phyloP scores from a whole-genome alignment of 2,888 invertebrate species.

The Drosophila ezoana region DNA sequence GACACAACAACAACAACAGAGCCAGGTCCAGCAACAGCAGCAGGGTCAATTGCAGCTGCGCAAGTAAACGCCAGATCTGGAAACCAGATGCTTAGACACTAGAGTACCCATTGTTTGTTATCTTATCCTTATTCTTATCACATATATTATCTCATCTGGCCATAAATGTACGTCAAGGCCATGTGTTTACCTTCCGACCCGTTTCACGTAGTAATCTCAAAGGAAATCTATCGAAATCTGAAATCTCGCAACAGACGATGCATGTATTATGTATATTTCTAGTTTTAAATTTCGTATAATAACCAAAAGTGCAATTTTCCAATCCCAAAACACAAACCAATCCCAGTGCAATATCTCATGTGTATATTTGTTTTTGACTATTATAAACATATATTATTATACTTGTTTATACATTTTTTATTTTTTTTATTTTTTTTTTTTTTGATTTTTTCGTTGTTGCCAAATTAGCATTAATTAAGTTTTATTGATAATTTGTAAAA shows the following conservation, averaged over 20 bases:
- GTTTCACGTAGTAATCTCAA: slow-evolving; percentile 51
- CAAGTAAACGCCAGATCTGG: slow-evolving; percentile 53
- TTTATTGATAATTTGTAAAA: slow-evolving; percentile 55
- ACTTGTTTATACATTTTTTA: slow-evolving; percentile 14
- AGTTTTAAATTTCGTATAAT: slow-evolving; percentile 51
- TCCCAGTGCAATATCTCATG: slow-evolving; percentile 59
- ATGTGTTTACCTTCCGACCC: slow-evolving; percentile 33
- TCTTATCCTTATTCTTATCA: slow-evolving; percentile 59
- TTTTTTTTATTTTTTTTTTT: slow-evolving; percentile 18
- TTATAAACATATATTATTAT: slow-evolving; percentile 18
- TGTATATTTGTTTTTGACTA: slow-evolving; percentile 32
- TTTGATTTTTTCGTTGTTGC: slow-evolving; percentile 69
- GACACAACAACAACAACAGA: slow-evolving; percentile 48
- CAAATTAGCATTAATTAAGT: slow-evolving; percentile 77
- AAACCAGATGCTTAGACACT: slow-evolving; percentile 3
- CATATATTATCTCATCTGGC: slow-evolving; percentile 60
- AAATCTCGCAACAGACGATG: slow-evolving; percentile 44
- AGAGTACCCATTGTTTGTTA: slow-evolving; percentile 63
- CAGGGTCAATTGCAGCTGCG: slow-evolving; percentile 73
- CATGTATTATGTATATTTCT: slow-evolving; percentile 41
- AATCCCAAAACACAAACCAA: slow-evolving; percentile 1
- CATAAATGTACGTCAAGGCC: slow-evolving; percentile 60
- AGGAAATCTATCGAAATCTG: slow-evolving; percentile 26
- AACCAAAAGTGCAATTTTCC: slow-evolving; percentile 73
- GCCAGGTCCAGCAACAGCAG: slow-evolving; percentile 48